Percentiles rank a stretch among this genome's conserved stretches.
Evolutionary conservation across 2,888 invertebrate species (phyloP).

Genomic region (Troilus luridus): DNA sequence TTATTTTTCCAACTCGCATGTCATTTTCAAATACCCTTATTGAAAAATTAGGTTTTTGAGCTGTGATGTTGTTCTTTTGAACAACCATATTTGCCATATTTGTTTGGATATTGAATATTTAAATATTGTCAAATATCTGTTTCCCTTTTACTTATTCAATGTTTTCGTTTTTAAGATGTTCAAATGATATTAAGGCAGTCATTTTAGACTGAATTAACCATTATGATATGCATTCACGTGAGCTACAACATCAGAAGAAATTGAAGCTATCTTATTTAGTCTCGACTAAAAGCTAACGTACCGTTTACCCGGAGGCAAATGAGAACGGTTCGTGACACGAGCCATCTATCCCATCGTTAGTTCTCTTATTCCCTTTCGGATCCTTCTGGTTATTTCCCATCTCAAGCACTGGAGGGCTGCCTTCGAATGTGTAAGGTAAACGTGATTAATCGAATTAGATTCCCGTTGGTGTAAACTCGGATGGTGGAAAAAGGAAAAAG

Average conservation of each 20-base stretch:
- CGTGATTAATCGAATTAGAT: conserved; percentile 53
- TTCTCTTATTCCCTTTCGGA: background rate
- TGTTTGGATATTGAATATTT: no score
- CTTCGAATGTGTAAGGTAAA: background rate
- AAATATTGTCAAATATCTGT: no score
- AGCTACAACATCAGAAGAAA: background rate
- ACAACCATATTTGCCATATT: no score
- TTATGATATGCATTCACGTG: background rate
- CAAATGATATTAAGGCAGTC: no score
- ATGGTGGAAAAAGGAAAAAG: conserved; percentile 43
- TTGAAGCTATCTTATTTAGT: background rate
- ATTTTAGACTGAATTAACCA: background rate
- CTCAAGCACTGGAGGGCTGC: background rate
- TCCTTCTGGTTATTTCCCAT: conserved; percentile 3
- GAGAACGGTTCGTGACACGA: conserved; percentile 9
- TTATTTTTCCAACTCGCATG: no score
- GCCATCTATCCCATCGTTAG: background rate
- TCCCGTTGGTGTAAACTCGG: conserved; percentile 32
- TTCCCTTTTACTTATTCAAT: no score
- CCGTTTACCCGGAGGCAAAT: background rate
- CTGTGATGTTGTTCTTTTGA: no score
- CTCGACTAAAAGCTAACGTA: background rate
- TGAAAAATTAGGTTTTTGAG: no score
- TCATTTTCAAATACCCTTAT: no score
- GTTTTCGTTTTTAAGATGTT: no score